A percentile compares a stretch with the other conserved stretches of the same genome.
Conservation (phyloP, 2,113 vertebrate genomes). For the Symphodus melops region DNA sequence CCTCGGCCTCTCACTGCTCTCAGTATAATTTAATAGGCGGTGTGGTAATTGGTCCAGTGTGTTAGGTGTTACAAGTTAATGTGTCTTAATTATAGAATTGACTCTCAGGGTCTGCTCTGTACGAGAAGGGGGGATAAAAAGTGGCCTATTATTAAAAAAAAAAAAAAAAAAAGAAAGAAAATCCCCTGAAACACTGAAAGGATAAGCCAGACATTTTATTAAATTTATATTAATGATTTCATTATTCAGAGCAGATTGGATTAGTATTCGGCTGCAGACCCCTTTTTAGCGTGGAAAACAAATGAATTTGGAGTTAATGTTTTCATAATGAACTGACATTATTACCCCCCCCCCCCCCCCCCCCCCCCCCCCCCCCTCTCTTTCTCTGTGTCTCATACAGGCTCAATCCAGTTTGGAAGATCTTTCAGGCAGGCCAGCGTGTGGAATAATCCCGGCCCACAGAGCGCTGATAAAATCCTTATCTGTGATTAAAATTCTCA, state of each 20-base stretch:
- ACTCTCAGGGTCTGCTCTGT: conserved; percentile 51
- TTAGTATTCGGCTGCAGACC: conserved; percentile 43
- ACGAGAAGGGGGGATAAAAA: background rate
- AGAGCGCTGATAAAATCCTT: conserved; percentile 68
- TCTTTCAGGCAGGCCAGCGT: conserved; percentile 47
- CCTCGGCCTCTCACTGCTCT: conserved; percentile 53
- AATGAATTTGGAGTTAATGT: conserved; percentile 59
- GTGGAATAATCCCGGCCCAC: conserved; percentile 54
- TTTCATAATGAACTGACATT: conserved; percentile 48
- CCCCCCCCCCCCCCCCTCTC: background rate
- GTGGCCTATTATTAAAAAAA: conserved; percentile 10
- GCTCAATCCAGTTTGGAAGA: conserved; percentile 36
- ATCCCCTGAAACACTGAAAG: conserved; percentile 15
- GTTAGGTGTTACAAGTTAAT: conserved; percentile 71
- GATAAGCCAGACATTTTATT: conserved; percentile 41
- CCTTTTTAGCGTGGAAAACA: conserved; percentile 55
- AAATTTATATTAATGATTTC: conserved; percentile 60
- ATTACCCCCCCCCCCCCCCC: background rate
- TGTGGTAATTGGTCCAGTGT: conserved; percentile 71
- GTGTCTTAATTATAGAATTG: conserved; percentile 73
- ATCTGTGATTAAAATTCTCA: conserved; percentile 73
- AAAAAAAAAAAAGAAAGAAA: conserved; percentile 19
- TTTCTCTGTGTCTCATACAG: background rate
- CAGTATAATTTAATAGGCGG: conserved; percentile 73
- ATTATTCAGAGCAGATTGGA: conserved; percentile 51